phyloP scores from a whole-genome alignment of 1,140 invertebrate species.

The Nasonia longicornis region DNA sequence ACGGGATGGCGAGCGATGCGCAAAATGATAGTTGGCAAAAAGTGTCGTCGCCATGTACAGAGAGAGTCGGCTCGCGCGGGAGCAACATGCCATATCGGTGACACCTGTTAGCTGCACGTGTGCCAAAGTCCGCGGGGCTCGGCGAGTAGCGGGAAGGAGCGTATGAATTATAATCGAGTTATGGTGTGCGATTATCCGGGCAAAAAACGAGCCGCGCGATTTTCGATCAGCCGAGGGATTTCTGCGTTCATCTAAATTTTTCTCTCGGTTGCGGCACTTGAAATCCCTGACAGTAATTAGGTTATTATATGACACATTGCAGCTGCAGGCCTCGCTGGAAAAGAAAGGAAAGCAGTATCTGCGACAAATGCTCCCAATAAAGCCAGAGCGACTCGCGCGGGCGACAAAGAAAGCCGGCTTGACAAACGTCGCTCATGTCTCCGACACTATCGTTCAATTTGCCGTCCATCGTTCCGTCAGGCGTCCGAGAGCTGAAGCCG shows the following conservation, averaged over 20 bases:
- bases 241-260: too few species aligned
- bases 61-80: not conserved
- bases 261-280: too few species aligned
- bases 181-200: slow-evolving; percentile 23
- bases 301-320: too few species aligned
- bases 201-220: not conserved
- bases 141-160: not conserved
- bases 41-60: not conserved
- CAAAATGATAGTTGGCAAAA: not conserved
- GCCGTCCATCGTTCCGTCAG: slow-evolving; percentile 23
- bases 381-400: not conserved
- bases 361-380: slow-evolving; percentile 15
- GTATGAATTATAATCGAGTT: slow-evolving; percentile 42
- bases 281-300: too few species aligned
- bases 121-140: not conserved
- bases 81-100: slow-evolving; percentile 40
- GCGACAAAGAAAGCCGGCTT: slow-evolving; percentile 23
- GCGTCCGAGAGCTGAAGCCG: not conserved
- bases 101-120: slow-evolving; percentile 34
- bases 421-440: slow-evolving; percentile 37
- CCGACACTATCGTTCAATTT: slow-evolving; percentile 42
- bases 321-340: too few species aligned
- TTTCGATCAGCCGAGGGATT: too few species aligned
- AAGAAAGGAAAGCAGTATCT: not conserved
- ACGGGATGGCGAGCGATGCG: not conserved